A percentile compares a stretch with the other conserved stretches of the same genome.
Evolutionary conservation across 2,888 invertebrate species (phyloP).

Genomic region (Meloe dianella): DNA sequence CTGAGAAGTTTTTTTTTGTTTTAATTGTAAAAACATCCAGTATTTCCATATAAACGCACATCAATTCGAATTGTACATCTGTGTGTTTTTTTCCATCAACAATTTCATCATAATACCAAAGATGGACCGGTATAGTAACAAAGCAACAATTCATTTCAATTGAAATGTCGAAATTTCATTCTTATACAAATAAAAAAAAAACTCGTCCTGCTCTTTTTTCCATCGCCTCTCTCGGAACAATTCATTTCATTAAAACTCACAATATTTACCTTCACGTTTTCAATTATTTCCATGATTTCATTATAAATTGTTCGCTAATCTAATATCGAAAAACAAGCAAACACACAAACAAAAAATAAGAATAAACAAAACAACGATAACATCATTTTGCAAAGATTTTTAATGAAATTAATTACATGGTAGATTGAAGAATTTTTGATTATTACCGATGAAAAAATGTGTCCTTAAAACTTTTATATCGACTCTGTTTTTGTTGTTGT

Average conservation of each 20-base stretch:
- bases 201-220: background rate
- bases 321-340: background rate
- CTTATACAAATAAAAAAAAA: too few species aligned
- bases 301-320: background rate
- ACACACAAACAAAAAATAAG: too few species aligned
- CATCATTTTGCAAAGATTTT: background rate
- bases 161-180: conserved; percentile 5
- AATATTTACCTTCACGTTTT: conserved; percentile 2
- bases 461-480: background rate
- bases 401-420: conserved; percentile 3
- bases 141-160: conserved; percentile 1
- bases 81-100: background rate
- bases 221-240: background rate
- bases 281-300: background rate
- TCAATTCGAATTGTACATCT: background rate
- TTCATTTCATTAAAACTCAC: background rate
- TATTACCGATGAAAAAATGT: background rate
- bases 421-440: conserved; percentile 1
- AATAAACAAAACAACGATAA: background rate
- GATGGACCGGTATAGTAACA: background rate
- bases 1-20: too few species aligned
- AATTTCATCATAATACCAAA: conserved; percentile 7
- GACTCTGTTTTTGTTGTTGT: background rate
- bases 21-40: too few species aligned
- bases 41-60: background rate